Percentiles rank a stretch among this genome's conserved stretches.
Evolutionary conservation across 1,140 invertebrate species (phyloP).

Genomic region (Drosophila mauritiana): DNA sequence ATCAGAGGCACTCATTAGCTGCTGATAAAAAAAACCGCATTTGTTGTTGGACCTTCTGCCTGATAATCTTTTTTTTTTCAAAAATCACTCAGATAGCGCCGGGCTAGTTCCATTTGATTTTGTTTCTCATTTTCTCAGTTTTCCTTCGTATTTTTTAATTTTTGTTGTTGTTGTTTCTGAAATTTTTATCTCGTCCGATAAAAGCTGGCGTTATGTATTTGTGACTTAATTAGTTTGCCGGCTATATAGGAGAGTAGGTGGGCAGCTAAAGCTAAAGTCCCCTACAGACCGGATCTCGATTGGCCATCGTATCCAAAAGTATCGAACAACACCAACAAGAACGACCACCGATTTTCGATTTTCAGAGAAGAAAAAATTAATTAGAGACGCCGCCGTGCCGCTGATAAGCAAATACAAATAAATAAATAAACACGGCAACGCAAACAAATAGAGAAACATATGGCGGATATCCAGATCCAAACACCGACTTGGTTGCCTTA

Average conservation of each 20-base stretch:
- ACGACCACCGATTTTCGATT: conserved; percentile 10
- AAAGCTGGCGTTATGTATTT: conserved; percentile 76
- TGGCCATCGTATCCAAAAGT: conserved; percentile 31
- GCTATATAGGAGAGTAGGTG: conserved; percentile 43
- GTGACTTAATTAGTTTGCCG: conserved; percentile 77
- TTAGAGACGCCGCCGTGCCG: conserved; percentile 61
- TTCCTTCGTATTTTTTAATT: conserved; percentile 23
- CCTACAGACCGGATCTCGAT: conserved; percentile 55
- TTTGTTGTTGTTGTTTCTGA: conserved; percentile 17
- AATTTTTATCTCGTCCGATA: conserved; percentile 68
- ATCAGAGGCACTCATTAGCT: conserved; percentile 65
- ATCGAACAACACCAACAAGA: conserved; percentile 12
- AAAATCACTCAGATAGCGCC: conserved; percentile 43
- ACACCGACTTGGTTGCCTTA: conserved; percentile 14
- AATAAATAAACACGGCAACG: conserved; percentile 58
- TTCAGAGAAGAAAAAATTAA: conserved; percentile 64
- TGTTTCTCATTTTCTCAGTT: conserved; percentile 14
- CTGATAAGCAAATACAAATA: conserved; percentile 77
- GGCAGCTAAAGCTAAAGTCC: conserved; percentile 33
- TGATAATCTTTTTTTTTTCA: conserved; percentile 58
- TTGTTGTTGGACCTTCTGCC: conserved; percentile 32
- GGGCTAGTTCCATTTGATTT: conserved; percentile 41
- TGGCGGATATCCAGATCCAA: conserved; percentile 12
- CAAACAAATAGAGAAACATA: conserved; percentile 39
- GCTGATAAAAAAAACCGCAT: conserved; percentile 57